Evolutionary conservation across 2,888 invertebrate species (phyloP).

Genomic region (Synanthedon myopaeformis): DNA sequence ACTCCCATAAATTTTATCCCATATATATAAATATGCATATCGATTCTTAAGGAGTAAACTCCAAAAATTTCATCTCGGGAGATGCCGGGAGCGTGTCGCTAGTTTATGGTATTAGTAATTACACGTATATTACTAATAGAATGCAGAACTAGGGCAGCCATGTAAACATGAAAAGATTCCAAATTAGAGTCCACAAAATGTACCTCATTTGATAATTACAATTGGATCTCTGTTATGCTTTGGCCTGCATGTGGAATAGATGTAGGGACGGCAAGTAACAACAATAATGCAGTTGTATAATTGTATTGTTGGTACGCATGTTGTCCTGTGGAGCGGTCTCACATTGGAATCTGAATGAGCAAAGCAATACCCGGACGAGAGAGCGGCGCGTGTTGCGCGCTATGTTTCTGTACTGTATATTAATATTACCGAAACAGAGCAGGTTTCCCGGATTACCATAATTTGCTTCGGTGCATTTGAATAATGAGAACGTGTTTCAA

Average conservation of each 20-base stretch:
- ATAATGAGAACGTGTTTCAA: conserved; percentile 65
- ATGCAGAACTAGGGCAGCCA: too few species aligned
- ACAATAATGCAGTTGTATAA: neutral
- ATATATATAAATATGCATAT: too few species aligned
- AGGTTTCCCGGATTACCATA: conserved; percentile 68
- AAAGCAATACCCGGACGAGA: conserved; percentile 9
- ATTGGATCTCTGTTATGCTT: neutral
- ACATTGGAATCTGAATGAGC: conserved; percentile 16
- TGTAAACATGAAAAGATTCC: too few species aligned
- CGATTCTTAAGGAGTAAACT: too few species aligned
- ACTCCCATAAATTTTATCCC: too few species aligned
- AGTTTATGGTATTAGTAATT: too few species aligned
- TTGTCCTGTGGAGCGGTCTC: conserved; percentile 17
- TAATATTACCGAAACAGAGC: conserved; percentile 67
- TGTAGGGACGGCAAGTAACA: neutral
- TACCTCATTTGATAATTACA: too few species aligned
- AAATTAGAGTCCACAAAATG: too few species aligned
- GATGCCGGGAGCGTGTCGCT: too few species aligned
- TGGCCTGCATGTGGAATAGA: neutral
- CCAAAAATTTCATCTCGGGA: too few species aligned
- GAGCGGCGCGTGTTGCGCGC: neutral
- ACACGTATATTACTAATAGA: too few species aligned
- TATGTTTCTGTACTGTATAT: conserved; percentile 43
- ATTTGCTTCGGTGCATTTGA: conserved; percentile 70
- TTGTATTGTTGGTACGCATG: conserved; percentile 2